phyloP scores from a whole-genome alignment of 2,113 vertebrate genomes.

The Petaurus breviceps region DNA sequence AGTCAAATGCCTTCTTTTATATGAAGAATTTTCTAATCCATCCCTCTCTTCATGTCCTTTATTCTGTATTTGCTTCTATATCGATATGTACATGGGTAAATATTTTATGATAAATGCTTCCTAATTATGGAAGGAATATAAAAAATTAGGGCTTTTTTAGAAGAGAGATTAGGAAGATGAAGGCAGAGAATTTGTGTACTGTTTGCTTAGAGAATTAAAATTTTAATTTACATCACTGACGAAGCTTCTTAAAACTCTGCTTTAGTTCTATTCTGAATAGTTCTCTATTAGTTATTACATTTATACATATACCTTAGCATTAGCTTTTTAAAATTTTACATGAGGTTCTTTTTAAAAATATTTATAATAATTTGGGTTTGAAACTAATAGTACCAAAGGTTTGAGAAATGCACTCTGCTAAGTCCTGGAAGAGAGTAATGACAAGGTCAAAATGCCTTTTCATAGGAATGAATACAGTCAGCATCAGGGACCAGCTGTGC shows the following conservation, averaged over 20 bases:
- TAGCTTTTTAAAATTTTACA: neutral
- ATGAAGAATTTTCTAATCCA: too few relatives aligned
- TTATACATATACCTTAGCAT: neutral
- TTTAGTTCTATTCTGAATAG: constrained; percentile 18
- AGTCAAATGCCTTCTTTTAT: too few relatives aligned
- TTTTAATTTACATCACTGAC: neutral
- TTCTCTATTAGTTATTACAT: neutral
- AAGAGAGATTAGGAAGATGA: too few relatives aligned
- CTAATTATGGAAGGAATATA: too few relatives aligned
- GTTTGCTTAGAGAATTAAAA: too few relatives aligned
- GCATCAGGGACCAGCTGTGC: neutral
- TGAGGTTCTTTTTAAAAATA: neutral
- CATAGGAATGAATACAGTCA: neutral
- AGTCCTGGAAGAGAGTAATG: constrained; percentile 7
- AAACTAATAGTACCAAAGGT: neutral
- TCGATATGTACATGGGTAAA: too few relatives aligned
- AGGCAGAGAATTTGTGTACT: too few relatives aligned
- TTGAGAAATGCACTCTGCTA: constrained; percentile 12
- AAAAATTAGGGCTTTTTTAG: too few relatives aligned
- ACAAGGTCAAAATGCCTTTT: neutral
- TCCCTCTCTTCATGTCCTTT: too few relatives aligned
- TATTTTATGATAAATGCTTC: too few relatives aligned
- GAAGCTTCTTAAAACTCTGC: constrained; percentile 5
- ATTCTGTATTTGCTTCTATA: too few relatives aligned
- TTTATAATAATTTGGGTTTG: neutral